Base-by-base conservation (phyloP, 2,113 vertebrate genomes). In the Sciurus niger region DNA sequence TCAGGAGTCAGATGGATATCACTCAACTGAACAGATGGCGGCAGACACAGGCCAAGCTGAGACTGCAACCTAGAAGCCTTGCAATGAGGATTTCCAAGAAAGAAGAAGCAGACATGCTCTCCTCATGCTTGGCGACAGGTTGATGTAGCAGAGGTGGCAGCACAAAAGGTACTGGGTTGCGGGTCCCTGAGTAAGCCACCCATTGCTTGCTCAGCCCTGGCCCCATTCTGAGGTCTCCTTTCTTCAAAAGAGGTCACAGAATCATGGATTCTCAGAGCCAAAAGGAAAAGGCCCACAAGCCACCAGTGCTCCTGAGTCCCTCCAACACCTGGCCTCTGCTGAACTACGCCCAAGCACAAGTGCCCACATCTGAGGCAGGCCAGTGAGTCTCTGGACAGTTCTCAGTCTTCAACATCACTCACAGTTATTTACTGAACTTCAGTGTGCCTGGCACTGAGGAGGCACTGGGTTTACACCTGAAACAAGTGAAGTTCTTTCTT, bases 221-320 rank as follows among this genome's bases (percentile, higher is more conserved):
- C 28, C 37, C 34, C 32, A 14, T 20, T 32, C 37, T 16, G 70
- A 94, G 82, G 68, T 78, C 55, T 48, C 18, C 48, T 67, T 20
- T 74, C 85, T 72, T 63, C 78, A 63, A 20, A 73, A 85, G 48
- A 85, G 24, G 72, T 20, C 67, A 32, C 28, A 48, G 84, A 67
- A 34, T 20, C 43, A 34, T 0, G 24, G 89, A 20, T 40, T 78
- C 84, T 51, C 55, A 18, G 70, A 87, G 83, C 9, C 12, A 3
- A 6, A 46, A 43, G 63, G 25, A 46, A 58, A 65, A 25, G 37
- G 58, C 24, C 34, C 24, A 55, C 3, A 20, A 22, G 60, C 9
- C 22, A 4, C 11, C 20, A 10, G 4, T 3, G n/a, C 1, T 0
- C 1, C 37, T 0, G 22, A 40, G 80, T 24, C 51, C 79, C 53